A percentile compares a stretch with the other conserved stretches of the same genome.
Evolutionary conservation across 2,888 invertebrate genomes (phyloP).

Genomic region (Steinernema carpocapsae): DNA sequence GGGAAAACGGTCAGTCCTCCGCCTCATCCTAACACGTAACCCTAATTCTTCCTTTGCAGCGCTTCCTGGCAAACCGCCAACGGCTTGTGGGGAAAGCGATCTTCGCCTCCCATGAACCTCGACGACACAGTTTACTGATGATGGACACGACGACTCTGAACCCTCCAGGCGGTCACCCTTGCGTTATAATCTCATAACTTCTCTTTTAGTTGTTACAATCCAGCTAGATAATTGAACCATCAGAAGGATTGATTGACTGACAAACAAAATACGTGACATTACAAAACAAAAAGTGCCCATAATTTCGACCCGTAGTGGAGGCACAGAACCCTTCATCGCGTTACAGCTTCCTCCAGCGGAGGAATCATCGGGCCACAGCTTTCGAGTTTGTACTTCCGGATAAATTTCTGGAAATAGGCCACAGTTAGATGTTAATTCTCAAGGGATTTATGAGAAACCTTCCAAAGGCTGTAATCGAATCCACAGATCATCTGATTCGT

Average conservation of each 20-base stretch:
- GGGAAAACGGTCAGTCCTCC: constrained; percentile 37
- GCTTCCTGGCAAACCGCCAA: constrained; percentile 39
- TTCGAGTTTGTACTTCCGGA: not conserved
- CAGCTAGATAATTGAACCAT: not conserved
- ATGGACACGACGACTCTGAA: too few relatives aligned
- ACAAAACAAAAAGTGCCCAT: not conserved
- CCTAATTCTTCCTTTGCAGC: not conserved
- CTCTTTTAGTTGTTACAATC: constrained; percentile 2
- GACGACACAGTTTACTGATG: constrained; percentile 1
- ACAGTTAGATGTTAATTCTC: not conserved
- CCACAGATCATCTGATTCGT: constrained; percentile 14
- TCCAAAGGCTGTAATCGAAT: not conserved
- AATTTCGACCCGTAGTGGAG: not conserved
- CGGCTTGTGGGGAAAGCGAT: constrained; percentile 39
- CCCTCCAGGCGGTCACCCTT: not conserved
- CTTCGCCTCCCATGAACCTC: constrained; percentile 7
- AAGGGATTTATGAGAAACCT: not conserved
- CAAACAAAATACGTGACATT: not conserved
- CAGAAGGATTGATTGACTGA: not conserved
- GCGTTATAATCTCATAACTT: constrained; percentile 25
- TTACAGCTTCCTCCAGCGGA: not conserved
- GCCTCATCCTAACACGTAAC: not conserved
- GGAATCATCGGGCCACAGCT: not conserved
- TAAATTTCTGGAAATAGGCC: not conserved
- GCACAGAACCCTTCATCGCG: too few relatives aligned